Conservation (phyloP, 1,140 invertebrate genomes). For the Scylla paramamosain region DNA sequence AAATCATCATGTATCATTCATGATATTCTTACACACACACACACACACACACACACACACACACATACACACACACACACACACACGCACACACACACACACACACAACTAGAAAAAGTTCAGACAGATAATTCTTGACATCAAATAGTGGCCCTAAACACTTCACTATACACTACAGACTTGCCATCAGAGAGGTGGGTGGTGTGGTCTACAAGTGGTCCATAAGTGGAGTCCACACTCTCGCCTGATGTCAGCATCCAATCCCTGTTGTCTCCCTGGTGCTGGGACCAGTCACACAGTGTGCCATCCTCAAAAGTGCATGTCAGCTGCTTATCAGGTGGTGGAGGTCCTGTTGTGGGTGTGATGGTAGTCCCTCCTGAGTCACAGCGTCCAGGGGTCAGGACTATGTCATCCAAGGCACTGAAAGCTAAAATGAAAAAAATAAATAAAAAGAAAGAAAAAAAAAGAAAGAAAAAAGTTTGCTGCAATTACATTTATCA, state of each 20-base stretch:
- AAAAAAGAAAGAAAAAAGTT: too few relatives aligned
- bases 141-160: too few relatives aligned
- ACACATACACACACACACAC: too few relatives aligned
- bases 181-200: conserved; percentile 62
- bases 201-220: conserved; percentile 57
- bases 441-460: too few relatives aligned
- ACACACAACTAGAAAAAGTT: too few relatives aligned
- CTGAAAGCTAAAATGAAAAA: conserved; percentile 41
- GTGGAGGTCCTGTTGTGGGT: conserved; percentile 33
- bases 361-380: background rate
- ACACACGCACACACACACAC: too few relatives aligned
- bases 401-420: conserved; percentile 56
- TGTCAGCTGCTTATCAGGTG: conserved; percentile 58
- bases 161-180: too few relatives aligned
- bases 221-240: background rate
- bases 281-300: conserved; percentile 51
- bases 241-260: conserved; percentile 39
- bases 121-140: too few relatives aligned
- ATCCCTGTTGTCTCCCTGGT: background rate
- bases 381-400: conserved; percentile 23
- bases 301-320: conserved; percentile 57
- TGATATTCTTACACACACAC: background rate
- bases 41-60: too few relatives aligned
- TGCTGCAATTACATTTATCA: too few relatives aligned
- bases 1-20: too few relatives aligned